phyloP scores from a whole-genome alignment of 2,113 vertebrate genomes.

The Mus musculus region DNA sequence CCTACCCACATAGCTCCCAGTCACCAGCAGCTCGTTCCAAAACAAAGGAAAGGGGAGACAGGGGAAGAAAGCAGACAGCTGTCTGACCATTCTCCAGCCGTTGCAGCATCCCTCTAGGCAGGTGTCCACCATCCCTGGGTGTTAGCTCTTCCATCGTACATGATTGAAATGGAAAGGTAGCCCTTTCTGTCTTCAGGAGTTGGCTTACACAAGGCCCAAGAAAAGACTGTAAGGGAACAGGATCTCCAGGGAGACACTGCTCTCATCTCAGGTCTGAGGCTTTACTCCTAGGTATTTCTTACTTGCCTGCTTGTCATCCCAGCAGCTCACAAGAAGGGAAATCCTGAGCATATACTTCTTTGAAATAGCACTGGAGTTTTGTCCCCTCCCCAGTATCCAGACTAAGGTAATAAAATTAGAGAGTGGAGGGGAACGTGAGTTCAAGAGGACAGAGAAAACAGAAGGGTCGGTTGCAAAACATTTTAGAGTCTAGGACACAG shows the following conservation, averaged over 20 bases:
- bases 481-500: slow-evolving; percentile 37
- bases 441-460: slow-evolving; percentile 30
- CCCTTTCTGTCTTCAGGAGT: background rate
- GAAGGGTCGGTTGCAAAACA: background rate
- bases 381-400: too few relatives aligned
- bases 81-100: background rate
- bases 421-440: background rate
- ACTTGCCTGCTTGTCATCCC: slow-evolving; percentile 4
- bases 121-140: slow-evolving; percentile 6
- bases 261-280: background rate
- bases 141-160: background rate
- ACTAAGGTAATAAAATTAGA: slow-evolving; percentile 1
- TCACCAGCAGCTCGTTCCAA: slow-evolving; percentile 21
- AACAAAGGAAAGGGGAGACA: background rate
- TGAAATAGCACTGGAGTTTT: background rate
- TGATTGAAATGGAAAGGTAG: background rate
- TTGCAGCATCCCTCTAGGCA: background rate
- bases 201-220: background rate
- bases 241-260: background rate
- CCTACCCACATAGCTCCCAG: background rate
- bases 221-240: background rate
- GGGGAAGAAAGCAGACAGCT: background rate
- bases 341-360: background rate
- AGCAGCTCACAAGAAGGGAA: background rate
- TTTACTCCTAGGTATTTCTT: background rate